Base-by-base conservation (phyloP, 2,797 vertebrate species). In the Lates japonicus region DNA sequence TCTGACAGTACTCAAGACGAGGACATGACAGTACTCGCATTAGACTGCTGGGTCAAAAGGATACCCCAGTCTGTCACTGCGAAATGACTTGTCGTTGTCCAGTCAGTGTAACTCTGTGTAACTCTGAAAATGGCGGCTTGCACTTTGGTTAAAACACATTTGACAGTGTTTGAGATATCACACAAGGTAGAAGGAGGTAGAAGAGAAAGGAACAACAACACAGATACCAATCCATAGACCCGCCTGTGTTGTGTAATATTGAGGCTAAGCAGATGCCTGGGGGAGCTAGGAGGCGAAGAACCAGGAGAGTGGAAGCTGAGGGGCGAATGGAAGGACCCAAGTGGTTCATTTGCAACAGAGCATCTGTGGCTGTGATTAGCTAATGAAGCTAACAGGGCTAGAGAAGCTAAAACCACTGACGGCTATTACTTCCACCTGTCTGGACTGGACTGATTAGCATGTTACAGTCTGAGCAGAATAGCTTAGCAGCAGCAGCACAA, bases 291-390 rank as follows among this genome's bases (percentile, higher is more conserved):
- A 73, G 78, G 54, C 9, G 5, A 81, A 70, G 25, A 84, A 55
- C 49, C 9, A 25, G 19, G 74, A 74, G 76, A 87, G 37, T 68
- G 71, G 82, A 71, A 60, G 85, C 79, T 68, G 65, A 74, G 69
- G 82, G 79, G 72, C 62, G 46, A 80, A 76, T 49, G 44, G 79
- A 79, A 76, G 54, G 62, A 29, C 85, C 76, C 84, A 44, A 78
- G 79, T 66, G 83, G 67, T 78, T 81, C 0, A 13, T 82, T 78
- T 73, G 85, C 76, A 87, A 76, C 64, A 20, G 65, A 89, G 86
- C 90, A 92, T 90, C 89, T 92, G 90, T 60, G 85, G 67, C 74
- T 78, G 55, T 70, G 90, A 90, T 88, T 81, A 62, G 76, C 75
- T 88, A 82, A 89, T 82, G 79, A 88, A 78, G 86, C 84, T 85